These are phyloP conservation scores for Potorous gilbertii DNA, from an alignment of 2,797 vertebrate species.

Conservation along the genomic window DNA sequence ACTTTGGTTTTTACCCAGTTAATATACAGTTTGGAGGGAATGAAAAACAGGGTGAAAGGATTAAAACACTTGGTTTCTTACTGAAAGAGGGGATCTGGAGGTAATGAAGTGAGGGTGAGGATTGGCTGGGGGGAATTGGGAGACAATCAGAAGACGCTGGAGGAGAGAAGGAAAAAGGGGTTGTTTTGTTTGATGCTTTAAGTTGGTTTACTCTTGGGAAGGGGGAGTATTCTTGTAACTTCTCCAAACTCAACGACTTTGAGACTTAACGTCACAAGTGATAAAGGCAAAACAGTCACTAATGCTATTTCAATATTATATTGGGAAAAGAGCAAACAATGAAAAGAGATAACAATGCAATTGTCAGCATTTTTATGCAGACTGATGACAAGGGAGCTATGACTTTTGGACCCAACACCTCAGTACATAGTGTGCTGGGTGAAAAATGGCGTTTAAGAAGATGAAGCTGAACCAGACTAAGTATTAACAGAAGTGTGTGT, in stretches of 20 bases:
- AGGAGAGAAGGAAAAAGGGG: background rate
- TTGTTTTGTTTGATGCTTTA: background rate
- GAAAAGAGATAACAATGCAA: background rate
- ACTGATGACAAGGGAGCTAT: background rate
- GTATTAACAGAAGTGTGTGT: background rate
- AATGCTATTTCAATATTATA: background rate
- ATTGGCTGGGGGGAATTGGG: background rate
- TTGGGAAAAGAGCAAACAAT: background rate
- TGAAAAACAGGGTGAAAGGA: background rate
- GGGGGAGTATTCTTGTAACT: background rate
- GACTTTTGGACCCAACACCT: background rate
- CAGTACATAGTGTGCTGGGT: background rate
- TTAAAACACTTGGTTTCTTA: background rate
- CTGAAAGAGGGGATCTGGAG: background rate
- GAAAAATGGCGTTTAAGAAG: background rate
- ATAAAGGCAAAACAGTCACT: background rate
- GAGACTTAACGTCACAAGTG: background rate
- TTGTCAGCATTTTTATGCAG: background rate
- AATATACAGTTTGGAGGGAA: background rate
- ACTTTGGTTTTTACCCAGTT: background rate
- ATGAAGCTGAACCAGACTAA: background rate
- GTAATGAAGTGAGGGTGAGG: background rate
- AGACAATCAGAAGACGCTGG: background rate
- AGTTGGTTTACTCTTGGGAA: background rate
- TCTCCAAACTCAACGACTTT: background rate